These are phyloP conservation scores for Circaetus cinerascens DNA, from an alignment of 2,113 vertebrate species.

Conservation along the genomic window DNA sequence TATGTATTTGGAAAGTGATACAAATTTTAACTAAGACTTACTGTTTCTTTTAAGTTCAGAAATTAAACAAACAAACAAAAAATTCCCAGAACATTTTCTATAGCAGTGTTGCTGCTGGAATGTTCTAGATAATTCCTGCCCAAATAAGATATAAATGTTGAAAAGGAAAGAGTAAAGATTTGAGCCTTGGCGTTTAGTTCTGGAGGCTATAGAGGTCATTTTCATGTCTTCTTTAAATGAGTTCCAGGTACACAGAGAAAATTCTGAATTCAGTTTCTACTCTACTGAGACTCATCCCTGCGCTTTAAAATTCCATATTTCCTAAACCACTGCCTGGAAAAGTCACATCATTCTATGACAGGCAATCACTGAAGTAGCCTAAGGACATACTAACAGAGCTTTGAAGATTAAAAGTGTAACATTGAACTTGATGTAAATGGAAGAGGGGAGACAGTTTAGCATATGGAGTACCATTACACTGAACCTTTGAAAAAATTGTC, in stretches of 20 bases:
- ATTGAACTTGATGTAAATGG: slow-evolving; percentile 4
- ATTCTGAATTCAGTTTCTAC: neutral
- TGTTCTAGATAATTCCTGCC: neutral
- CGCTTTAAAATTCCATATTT: neutral
- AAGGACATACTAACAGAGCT: neutral
- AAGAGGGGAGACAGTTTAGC: neutral
- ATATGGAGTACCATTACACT: neutral
- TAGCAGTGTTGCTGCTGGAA: neutral
- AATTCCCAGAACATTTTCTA: neutral
- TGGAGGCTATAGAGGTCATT: neutral
- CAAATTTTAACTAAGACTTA: no score
- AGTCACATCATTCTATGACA: neutral
- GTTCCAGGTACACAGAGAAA: neutral
- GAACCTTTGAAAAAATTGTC: neutral
- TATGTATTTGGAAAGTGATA: neutral
- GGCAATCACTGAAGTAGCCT: neutral
- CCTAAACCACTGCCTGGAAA: neutral
- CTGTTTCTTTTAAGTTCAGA: no score
- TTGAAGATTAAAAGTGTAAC: slow-evolving; percentile 43
- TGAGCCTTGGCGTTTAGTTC: neutral
- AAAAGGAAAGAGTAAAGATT: neutral
- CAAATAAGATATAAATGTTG: neutral
- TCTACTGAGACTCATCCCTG: neutral
- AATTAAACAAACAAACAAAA: neutral
- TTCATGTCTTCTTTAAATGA: neutral